These are phyloP conservation scores for Merops nubicus DNA, from an alignment of 2,113 vertebrate genomes.

Conservation along the genomic window DNA sequence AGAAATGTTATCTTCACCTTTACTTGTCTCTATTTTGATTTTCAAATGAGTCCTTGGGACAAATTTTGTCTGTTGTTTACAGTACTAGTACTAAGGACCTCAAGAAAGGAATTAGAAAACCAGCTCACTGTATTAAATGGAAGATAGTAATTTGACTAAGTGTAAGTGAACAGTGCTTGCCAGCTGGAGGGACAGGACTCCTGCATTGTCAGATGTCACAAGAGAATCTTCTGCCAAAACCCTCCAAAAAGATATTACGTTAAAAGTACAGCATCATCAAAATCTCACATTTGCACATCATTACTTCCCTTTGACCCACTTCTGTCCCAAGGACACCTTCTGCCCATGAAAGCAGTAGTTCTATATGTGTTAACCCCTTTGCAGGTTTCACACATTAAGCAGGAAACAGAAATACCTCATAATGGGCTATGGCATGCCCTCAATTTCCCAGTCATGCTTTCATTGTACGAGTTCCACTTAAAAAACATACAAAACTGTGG, in stretches of 20 bases:
- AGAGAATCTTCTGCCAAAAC: slow-evolving; percentile 31
- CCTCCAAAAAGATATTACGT: neutral
- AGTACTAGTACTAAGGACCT: neutral
- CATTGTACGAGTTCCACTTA: neutral
- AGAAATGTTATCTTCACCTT: neutral
- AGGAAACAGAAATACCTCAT: neutral
- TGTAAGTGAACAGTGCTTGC: neutral
- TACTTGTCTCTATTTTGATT: neutral
- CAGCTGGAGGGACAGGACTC: neutral
- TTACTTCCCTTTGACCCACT: neutral
- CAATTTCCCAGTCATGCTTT: neutral
- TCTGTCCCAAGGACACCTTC: neutral
- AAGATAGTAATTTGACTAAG: slow-evolving; percentile 27
- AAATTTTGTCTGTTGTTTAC: neutral
- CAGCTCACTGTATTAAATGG: slow-evolving; percentile 3
- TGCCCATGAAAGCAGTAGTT: neutral
- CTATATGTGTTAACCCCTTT: neutral
- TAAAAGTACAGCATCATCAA: slow-evolving; percentile 25
- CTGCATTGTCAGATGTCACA: neutral
- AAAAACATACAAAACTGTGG: neutral
- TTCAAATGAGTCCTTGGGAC: neutral
- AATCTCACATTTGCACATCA: neutral
- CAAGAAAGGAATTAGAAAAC: neutral
- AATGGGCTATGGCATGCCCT: neutral
- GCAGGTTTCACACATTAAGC: neutral